These are phyloP conservation scores for Stegophylla sp. DNA, from an alignment of 2,888 invertebrate genomes.

Conservation along the genomic window DNA sequence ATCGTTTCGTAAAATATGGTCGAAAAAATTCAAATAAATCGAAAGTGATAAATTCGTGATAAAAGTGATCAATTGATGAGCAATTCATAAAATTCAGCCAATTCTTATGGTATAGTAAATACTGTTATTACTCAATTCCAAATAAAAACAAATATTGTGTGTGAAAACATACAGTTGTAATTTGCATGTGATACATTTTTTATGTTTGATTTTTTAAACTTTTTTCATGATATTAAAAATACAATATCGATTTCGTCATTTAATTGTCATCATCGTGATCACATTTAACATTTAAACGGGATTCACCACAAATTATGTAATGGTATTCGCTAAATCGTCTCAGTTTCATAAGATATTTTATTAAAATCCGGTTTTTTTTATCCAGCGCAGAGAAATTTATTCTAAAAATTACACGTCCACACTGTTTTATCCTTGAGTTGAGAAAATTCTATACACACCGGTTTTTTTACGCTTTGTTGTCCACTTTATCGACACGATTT, in stretches of 20 bases:
- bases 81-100: too few relatives aligned
- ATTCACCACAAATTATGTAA: neutral
- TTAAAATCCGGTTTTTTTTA: slow-evolving; percentile 14
- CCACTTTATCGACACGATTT: neutral
- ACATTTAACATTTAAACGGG: neutral
- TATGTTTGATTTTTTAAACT: too few relatives aligned
- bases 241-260: neutral
- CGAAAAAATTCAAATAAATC: too few relatives aligned
- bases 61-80: too few relatives aligned
- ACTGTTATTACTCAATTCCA: too few relatives aligned
- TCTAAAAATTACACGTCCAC: neutral
- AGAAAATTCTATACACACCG: slow-evolving; percentile 11
- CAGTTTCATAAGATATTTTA: neutral
- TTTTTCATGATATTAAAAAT: too few relatives aligned
- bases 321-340: neutral
- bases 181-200: too few relatives aligned
- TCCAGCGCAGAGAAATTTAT: slow-evolving; percentile 2
- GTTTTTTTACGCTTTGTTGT: neutral
- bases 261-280: neutral
- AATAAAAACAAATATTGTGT: too few relatives aligned
- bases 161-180: too few relatives aligned
- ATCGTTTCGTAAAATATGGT: too few relatives aligned
- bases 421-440: slow-evolving; percentile 1
- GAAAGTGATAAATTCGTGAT: too few relatives aligned
- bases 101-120: too few relatives aligned